phyloP scores from a whole-genome alignment of 1,140 invertebrate species.

The Acromyrmex charruanus region DNA sequence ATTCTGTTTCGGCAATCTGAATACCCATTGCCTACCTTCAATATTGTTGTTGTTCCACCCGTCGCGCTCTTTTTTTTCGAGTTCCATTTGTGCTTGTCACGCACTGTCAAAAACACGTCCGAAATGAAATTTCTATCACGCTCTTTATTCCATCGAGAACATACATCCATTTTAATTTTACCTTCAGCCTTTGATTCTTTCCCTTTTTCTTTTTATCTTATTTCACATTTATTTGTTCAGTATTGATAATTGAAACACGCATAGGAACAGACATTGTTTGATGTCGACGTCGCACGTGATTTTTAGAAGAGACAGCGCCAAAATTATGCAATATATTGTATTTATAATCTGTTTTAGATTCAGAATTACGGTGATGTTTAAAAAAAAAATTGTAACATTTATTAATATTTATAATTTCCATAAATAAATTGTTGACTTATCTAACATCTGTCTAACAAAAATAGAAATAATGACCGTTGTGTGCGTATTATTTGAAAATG shows the following conservation, averaged over 20 bases:
- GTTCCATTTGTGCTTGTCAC: conserved; percentile 48
- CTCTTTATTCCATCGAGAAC: conserved; percentile 25
- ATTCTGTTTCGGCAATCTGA: conserved; percentile 20
- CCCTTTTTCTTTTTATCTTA: conserved; percentile 19
- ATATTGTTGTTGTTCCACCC: conserved; percentile 44
- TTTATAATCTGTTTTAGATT: not conserved
- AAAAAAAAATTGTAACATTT: not conserved
- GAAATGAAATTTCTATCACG: conserved; percentile 51
- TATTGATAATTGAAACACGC: not conserved
- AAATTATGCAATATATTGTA: not conserved
- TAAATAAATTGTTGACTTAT: not conserved
- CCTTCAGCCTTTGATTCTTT: conserved; percentile 25
- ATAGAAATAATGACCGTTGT: not conserved
- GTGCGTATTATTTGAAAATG: conserved; percentile 26
- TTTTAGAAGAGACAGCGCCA: not conserved
- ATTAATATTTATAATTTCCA: not conserved
- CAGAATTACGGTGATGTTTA: not conserved
- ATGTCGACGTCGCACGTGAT: not conserved
- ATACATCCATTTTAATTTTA: conserved; percentile 46
- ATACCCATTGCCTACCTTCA: conserved; percentile 17
- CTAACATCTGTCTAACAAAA: not conserved
- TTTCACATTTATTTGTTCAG: conserved; percentile 22
- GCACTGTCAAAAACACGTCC: conserved; percentile 49
- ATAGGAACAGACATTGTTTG: not conserved
- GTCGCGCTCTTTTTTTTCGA: conserved; percentile 41